phyloP scores from a whole-genome alignment of 1,140 invertebrate genomes.

The Diabrotica undecimpunctata region DNA sequence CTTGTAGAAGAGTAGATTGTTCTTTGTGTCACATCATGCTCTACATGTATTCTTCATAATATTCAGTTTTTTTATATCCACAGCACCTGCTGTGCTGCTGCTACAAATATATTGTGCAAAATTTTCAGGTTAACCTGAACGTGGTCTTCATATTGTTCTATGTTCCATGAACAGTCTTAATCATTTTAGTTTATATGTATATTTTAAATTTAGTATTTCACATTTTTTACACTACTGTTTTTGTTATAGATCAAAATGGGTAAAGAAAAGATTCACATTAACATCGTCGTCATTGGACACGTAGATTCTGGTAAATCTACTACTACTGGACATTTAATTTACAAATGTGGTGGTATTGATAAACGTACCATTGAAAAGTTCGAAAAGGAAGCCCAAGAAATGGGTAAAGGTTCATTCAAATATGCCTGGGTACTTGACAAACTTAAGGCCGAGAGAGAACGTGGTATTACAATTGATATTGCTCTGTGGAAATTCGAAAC shows the following conservation, averaged over 20 bases:
- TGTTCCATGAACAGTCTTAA: not conserved
- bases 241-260: slow-evolving; percentile 62
- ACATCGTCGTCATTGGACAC: slow-evolving; percentile 99
- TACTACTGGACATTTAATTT: slow-evolving; percentile 97
- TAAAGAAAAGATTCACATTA: slow-evolving; percentile 97
- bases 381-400: slow-evolving; percentile 98
- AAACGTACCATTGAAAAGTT: slow-evolving; percentile 99
- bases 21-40: too few species aligned
- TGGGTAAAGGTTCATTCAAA: slow-evolving; percentile 96
- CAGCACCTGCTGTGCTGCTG: too few species aligned
- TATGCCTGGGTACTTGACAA: slow-evolving; percentile 96
- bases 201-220: not conserved
- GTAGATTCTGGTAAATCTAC: slow-evolving; percentile 99
- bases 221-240: slow-evolving; percentile 18
- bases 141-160: not conserved
- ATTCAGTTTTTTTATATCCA: too few species aligned
- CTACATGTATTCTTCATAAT: too few species aligned
- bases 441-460: slow-evolving; percentile 92
- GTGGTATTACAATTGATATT: slow-evolving; percentile 97
- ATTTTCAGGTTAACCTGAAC: slow-evolving; percentile 21
- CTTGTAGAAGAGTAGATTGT: too few species aligned
- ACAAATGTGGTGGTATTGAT: slow-evolving; percentile 99
- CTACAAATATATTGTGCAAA: not conserved
- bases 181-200: not conserved
- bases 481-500: slow-evolving; percentile 96